Conservation (phyloP, 2,113 vertebrate genomes). For the Cathartes aura region DNA sequence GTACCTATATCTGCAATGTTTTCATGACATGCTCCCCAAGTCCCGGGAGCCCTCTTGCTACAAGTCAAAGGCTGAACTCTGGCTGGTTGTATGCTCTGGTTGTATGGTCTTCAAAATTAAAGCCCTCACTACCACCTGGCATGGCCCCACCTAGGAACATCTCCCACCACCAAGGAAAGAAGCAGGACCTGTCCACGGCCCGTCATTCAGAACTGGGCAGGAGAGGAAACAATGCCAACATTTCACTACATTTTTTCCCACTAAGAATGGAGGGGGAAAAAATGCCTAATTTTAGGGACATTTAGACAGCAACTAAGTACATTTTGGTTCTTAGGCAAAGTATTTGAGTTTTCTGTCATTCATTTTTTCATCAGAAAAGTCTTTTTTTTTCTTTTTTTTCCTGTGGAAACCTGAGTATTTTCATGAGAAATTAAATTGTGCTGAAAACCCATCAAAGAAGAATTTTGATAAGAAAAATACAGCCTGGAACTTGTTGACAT, state of each 20-base stretch:
- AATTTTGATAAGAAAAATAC: neutral
- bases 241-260: neutral
- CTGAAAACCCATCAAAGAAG: neutral
- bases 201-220: neutral
- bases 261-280: neutral
- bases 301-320: neutral
- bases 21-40: neutral
- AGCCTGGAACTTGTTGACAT: neutral
- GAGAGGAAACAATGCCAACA: neutral
- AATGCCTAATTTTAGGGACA: neutral
- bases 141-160: neutral
- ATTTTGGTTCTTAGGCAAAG: neutral
- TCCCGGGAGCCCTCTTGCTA: neutral
- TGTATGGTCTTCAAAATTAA: neutral
- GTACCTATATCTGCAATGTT: accelerated
- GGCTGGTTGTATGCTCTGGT: neutral
- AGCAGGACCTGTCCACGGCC: neutral
- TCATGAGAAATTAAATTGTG: neutral
- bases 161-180: neutral
- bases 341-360: neutral
- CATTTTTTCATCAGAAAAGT: neutral
- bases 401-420: neutral
- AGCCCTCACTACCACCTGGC: neutral
- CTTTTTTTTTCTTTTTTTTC: neutral
- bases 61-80: neutral